Percentiles rank a stretch among this genome's conserved stretches.
Conservation (phyloP, 2,888 invertebrate genomes). For the Smittia aterrima region DNA sequence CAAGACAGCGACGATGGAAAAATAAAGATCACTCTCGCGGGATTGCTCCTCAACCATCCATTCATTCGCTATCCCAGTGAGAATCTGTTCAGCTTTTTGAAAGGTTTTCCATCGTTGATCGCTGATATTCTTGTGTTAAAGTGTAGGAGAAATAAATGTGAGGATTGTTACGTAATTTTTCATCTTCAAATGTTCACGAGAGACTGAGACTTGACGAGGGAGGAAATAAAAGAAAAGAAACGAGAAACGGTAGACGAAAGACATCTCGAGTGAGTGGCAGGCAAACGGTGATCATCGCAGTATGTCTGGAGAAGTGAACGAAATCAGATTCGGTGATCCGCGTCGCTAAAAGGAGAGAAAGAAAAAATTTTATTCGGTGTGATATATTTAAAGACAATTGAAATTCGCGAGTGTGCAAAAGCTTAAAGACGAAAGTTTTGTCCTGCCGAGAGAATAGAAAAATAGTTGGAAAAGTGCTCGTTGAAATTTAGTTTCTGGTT, state of each 20-base stretch:
- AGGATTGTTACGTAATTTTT: conserved; percentile 40
- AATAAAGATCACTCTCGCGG: conserved; percentile 23
- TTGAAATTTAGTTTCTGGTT: conserved; percentile 22
- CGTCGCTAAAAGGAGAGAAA: neutral
- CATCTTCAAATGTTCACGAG: conserved; percentile 6
- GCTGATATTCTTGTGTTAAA: neutral
- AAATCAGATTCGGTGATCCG: neutral
- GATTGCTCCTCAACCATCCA: neutral
- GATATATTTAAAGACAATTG: conserved; percentile 28
- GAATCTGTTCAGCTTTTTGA: neutral
- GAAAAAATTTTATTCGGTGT: conserved; percentile 8
- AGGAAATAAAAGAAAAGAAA: conserved; percentile 30
- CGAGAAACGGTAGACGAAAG: conserved; percentile 14
- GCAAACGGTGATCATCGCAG: conserved; percentile 30
- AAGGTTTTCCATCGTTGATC: conserved; percentile 29
- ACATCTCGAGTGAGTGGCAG: conserved; percentile 33
- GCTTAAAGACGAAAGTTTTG: conserved; percentile 21
- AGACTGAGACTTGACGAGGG: neutral
- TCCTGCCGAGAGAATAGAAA: conserved; percentile 32
- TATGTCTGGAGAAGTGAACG: conserved; percentile 41
- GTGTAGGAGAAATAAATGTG: conserved; percentile 18
- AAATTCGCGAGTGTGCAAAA: conserved; percentile 25
- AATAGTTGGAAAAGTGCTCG: conserved; percentile 37
- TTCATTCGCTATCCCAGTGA: neutral
- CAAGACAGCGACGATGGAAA: conserved; percentile 25